phyloP scores from a whole-genome alignment of 2,113 vertebrate species.

The Rattus rattus region DNA sequence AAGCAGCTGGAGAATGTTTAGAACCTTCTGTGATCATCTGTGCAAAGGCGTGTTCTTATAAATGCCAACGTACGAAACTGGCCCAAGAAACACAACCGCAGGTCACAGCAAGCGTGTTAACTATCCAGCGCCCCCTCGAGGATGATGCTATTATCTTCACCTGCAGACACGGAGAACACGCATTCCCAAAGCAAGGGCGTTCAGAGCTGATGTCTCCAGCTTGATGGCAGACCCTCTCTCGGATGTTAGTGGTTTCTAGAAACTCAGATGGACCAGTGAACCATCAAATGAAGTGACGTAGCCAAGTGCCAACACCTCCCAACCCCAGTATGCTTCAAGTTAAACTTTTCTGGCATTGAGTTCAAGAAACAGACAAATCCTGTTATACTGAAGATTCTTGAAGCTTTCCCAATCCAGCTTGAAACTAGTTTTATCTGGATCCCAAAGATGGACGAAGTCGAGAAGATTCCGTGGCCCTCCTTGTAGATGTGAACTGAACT shows the following conservation, averaged over 20 bases:
- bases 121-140: not conserved
- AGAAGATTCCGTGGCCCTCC: not conserved
- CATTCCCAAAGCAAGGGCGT: not conserved
- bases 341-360: not conserved
- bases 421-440: not conserved
- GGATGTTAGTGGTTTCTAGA: not conserved
- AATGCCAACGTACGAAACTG: not conserved
- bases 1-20: not conserved
- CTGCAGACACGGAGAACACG: not conserved
- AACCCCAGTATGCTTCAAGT: not conserved
- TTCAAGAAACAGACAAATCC: not conserved
- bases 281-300: not conserved
- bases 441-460: not conserved
- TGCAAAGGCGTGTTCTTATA: not conserved
- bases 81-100: not conserved
- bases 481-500: not conserved
- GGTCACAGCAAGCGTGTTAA: no score
- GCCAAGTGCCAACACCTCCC: not conserved
- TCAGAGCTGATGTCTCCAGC: not conserved
- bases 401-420: not conserved
- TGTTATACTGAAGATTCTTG: not conserved
- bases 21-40: not conserved
- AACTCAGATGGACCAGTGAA: not conserved
- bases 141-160: not conserved
- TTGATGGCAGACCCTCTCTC: no score